Conservation (phyloP, 2,797 vertebrate genomes). For the Lophius americanus region DNA sequence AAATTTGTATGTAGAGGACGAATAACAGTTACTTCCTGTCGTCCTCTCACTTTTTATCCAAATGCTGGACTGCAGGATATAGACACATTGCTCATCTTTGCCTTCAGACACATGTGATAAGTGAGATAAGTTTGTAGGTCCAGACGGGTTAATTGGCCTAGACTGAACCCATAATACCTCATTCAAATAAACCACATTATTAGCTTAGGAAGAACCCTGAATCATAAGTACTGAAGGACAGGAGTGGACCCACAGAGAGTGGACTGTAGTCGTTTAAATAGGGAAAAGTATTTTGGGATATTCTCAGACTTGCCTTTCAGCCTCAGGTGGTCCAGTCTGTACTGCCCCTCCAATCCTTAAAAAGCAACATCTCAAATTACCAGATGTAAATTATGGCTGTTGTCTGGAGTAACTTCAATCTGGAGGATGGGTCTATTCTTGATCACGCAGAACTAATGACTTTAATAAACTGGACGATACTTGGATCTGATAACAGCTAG, state of each 20-base stretch:
- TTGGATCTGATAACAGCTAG: slow-evolving; percentile 25
- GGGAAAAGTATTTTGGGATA: slow-evolving; percentile 56
- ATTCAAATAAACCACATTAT: slow-evolving; percentile 18
- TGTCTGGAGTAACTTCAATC: slow-evolving; percentile 5
- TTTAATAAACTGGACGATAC: slow-evolving; percentile 7
- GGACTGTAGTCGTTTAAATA: slow-evolving; percentile 24
- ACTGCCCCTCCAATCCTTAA: slow-evolving; percentile 39
- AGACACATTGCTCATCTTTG: not conserved
- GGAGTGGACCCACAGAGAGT: slow-evolving; percentile 7
- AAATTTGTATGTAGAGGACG: too few species aligned
- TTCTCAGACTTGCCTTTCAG: slow-evolving; percentile 31
- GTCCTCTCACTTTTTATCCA: too few species aligned
- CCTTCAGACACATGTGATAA: slow-evolving; percentile 2
- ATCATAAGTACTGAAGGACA: not conserved
- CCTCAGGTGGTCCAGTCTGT: slow-evolving; percentile 37
- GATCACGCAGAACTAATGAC: slow-evolving; percentile 15
- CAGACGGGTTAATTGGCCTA: not conserved
- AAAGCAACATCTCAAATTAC: slow-evolving; percentile 54
- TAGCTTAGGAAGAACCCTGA: slow-evolving; percentile 5
- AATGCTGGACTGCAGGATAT: not conserved
- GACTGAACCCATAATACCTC: slow-evolving; percentile 1
- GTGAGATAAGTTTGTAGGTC: not conserved
- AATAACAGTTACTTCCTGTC: too few species aligned
- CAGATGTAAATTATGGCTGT: slow-evolving; percentile 1
- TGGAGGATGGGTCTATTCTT: slow-evolving; percentile 2